phyloP scores from a whole-genome alignment of 1,140 invertebrate species.

The Leptopilina clavipes region DNA sequence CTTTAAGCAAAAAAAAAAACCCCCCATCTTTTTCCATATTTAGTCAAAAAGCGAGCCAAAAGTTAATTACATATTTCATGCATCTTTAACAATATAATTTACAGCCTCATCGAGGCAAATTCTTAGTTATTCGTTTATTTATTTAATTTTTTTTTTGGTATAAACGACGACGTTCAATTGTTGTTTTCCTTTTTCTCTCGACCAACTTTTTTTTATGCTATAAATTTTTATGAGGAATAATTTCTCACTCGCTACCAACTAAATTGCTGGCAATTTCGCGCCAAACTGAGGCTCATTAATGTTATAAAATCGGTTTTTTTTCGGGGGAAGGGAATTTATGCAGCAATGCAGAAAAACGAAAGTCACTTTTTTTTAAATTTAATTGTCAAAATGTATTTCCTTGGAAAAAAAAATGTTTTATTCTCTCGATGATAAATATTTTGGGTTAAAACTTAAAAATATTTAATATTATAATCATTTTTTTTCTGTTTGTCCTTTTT shows the following conservation, averaged over 20 bases:
- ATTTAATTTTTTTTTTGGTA: too few species aligned
- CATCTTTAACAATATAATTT: not conserved
- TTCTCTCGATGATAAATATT: too few species aligned
- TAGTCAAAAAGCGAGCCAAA: too few species aligned
- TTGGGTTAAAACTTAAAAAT: too few species aligned
- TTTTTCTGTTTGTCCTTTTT: too few species aligned
- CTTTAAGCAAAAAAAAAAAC: too few species aligned
- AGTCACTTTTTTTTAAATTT: too few species aligned
- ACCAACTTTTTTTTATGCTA: not conserved
- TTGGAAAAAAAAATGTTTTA: too few species aligned
- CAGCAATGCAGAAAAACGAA: not conserved
- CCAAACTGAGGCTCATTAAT: not conserved
- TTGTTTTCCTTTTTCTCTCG: not conserved
- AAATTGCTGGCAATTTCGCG: not conserved
- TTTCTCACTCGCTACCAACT: slow-evolving; percentile 8
- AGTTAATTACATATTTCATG: slow-evolving; percentile 21
- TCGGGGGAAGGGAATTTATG: not conserved
- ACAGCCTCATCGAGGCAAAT: not conserved
- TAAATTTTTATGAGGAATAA: slow-evolving; percentile 21
- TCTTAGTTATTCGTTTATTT: not conserved
- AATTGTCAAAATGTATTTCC: too few species aligned
- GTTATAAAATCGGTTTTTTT: not conserved
- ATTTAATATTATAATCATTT: too few species aligned
- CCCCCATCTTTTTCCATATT: not conserved
- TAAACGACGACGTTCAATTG: not conserved